Evolutionary conservation across 2,797 vertebrate genomes (phyloP).

Genomic region (Nyctibius grandis): DNA sequence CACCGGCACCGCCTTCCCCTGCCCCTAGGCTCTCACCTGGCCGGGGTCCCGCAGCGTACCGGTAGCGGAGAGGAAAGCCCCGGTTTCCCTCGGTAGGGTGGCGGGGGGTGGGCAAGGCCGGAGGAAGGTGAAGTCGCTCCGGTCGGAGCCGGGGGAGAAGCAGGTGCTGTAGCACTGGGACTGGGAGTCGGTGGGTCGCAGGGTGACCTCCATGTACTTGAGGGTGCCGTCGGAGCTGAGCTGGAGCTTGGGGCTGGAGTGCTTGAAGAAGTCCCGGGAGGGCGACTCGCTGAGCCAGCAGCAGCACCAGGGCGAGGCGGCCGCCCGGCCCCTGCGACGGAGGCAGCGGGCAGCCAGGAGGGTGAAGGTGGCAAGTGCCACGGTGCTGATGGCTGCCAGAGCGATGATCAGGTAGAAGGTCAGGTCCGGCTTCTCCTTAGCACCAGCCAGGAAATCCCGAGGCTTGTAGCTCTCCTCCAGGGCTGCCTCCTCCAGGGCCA

Average conservation of each 20-base stretch:
- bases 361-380: slow-evolving; percentile 86
- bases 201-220: slow-evolving; percentile 95
- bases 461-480: slow-evolving; percentile 71
- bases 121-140: slow-evolving; percentile 83
- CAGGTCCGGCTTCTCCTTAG: slow-evolving; percentile 82
- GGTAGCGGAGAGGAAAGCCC: slow-evolving; percentile 49
- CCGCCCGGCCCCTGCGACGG: slow-evolving; percentile 61
- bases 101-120: slow-evolving; percentile 72
- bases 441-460: slow-evolving; percentile 74
- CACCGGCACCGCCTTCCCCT: background rate
- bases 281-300: slow-evolving; percentile 71
- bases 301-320: slow-evolving; percentile 55
- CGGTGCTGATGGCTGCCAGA: slow-evolving; percentile 83
- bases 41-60: slow-evolving; percentile 67
- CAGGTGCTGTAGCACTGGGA: slow-evolving; percentile 90
- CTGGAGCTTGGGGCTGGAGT: slow-evolving; percentile 89
- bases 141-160: slow-evolving; percentile 89
- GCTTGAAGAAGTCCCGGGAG: slow-evolving; percentile 82
- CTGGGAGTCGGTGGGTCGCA: slow-evolving; percentile 84
- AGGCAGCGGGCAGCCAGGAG: slow-evolving; percentile 87
- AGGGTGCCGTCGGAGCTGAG: slow-evolving; percentile 94
- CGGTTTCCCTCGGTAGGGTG: slow-evolving; percentile 65
- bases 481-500: slow-evolving; percentile 83
- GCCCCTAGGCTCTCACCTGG: slow-evolving; percentile 74
- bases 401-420: slow-evolving; percentile 94